Percentiles rank a stretch among this genome's conserved stretches.
Conservation (phyloP, 2,797 vertebrate genomes). For the Gastrophryne carolinensis region DNA sequence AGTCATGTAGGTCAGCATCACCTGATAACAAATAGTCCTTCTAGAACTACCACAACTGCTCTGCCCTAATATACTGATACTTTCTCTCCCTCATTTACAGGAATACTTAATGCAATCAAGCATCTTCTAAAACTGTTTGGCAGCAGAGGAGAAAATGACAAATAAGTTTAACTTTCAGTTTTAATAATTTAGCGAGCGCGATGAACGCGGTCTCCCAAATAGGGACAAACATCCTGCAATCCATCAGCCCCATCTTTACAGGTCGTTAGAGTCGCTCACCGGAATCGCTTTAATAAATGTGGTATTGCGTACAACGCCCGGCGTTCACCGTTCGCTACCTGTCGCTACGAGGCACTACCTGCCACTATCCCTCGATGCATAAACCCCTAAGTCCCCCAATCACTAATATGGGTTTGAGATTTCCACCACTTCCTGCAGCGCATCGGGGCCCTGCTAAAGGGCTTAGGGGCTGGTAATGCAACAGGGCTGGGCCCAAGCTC, state of each 20-base stretch:
- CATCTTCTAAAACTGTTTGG: slow-evolving; percentile 5
- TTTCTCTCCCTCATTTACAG: background rate
- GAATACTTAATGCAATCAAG: slow-evolving; percentile 18
- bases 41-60: background rate
- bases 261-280: slow-evolving; percentile 37
- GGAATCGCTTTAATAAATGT: too few relatives aligned
- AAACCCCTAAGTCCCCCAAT: too few relatives aligned
- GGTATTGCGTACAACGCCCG: too few relatives aligned
- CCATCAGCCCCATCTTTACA: slow-evolving; percentile 28
- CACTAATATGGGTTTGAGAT: too few relatives aligned
- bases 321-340: too few relatives aligned
- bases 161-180: slow-evolving; percentile 4
- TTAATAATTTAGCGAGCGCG: slow-evolving; percentile 37
- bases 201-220: slow-evolving; percentile 37
- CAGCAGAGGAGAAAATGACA: slow-evolving; percentile 34
- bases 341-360: too few relatives aligned
- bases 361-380: too few relatives aligned
- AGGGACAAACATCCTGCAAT: slow-evolving; percentile 2
- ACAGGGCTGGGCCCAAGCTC: too few relatives aligned
- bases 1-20: background rate
- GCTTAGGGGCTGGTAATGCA: too few relatives aligned
- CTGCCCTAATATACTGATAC: background rate
- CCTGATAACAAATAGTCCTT: background rate
- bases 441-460: too few relatives aligned
- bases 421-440: too few relatives aligned